phyloP scores from a whole-genome alignment of 2,113 vertebrate species.

The Cyanocitta stelleri region DNA sequence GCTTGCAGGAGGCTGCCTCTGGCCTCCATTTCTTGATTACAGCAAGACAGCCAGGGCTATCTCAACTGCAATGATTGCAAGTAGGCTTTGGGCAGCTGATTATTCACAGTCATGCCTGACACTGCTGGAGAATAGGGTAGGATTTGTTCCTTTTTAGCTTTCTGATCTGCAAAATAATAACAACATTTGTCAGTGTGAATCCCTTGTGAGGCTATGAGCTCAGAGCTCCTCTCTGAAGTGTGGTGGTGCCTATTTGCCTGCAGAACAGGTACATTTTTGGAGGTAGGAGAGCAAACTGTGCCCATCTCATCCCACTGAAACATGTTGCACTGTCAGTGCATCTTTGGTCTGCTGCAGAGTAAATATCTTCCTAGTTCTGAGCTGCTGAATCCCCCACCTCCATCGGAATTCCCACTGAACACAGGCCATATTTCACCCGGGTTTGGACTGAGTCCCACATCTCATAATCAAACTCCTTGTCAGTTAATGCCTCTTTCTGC shows the following conservation, averaged over 20 bases:
- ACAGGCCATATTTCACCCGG: neutral
- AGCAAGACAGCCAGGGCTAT: neutral
- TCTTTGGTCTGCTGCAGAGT: neutral
- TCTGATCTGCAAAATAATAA: neutral
- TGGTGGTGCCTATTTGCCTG: neutral
- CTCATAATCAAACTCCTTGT: neutral
- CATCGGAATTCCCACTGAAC: neutral
- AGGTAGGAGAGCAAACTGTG: neutral
- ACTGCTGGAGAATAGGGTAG: neutral
- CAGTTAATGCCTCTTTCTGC: neutral
- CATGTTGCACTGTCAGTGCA: fast-evolving
- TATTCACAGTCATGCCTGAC: neutral
- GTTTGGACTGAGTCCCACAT: neutral
- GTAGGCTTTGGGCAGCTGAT: neutral
- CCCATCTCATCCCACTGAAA: neutral
- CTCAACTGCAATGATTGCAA: neutral
- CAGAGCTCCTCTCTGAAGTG: neutral
- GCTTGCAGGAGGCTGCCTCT: neutral
- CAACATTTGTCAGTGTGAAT: neutral
- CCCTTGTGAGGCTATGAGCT: neutral
- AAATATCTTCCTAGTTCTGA: neutral
- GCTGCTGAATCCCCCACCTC: neutral
- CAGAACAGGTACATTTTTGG: neutral
- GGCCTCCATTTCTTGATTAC: neutral
- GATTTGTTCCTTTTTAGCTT: neutral